These are phyloP conservation scores for Cephus nigrinus DNA, from an alignment of 2,888 invertebrate species.

Conservation along the genomic window DNA sequence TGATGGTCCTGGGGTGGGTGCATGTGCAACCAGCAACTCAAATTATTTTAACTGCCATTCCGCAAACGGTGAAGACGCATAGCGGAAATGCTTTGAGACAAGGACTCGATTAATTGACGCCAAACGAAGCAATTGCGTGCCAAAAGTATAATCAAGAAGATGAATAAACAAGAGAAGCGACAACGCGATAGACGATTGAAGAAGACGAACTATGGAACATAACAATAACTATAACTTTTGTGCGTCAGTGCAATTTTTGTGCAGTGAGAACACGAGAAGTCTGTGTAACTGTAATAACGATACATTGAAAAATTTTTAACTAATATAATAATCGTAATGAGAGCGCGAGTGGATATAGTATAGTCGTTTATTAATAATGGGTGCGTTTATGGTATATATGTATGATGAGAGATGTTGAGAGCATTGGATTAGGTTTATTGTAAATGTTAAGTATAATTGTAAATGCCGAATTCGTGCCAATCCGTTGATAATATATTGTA, in stretches of 20 bases:
- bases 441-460: conserved; percentile 21
- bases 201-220: conserved; percentile 2
- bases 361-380: conserved; percentile 22
- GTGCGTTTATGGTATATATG: conserved; percentile 12
- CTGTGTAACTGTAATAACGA: conserved; percentile 12
- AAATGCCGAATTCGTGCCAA: not conserved
- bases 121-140: conserved; percentile 2
- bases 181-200: not conserved
- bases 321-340: conserved; percentile 27
- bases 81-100: conserved; percentile 3
- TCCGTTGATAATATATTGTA: conserved; percentile 4
- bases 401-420: conserved; percentile 16
- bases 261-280: conserved; percentile 23
- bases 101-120: not conserved
- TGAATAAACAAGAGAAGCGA: not conserved
- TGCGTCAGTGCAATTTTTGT: conserved; percentile 24
- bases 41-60: conserved; percentile 33
- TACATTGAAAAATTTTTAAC: conserved; percentile 24
- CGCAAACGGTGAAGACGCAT: not conserved
- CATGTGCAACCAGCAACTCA: conserved; percentile 54
- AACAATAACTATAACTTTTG: conserved; percentile 8
- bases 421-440: conserved; percentile 17
- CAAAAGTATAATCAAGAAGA: not conserved
- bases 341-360: conserved; percentile 19
- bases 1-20: conserved; percentile 61